Base-by-base conservation (phyloP, 2,888 invertebrate species). In the Ochropacha duplaris region DNA sequence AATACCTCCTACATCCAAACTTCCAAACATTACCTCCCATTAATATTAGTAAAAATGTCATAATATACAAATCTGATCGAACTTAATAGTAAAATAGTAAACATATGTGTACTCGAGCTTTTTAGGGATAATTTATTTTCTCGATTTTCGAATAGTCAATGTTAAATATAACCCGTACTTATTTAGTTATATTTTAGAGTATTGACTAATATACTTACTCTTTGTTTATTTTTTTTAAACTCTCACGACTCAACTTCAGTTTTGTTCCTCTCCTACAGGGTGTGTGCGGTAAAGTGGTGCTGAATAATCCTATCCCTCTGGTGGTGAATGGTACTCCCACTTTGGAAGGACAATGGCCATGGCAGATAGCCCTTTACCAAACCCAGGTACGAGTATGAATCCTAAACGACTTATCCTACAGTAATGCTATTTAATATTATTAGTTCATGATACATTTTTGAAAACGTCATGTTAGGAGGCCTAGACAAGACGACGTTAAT, bases 361-460 rank as follows among this genome's bases (percentile, higher is more conserved):
- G 95, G 95, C 95, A 95, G 78, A 94, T 94, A 11, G 95, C 95
- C 0, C 76, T 95, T 0, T 95, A 95, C 73, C 94, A 94, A 67
- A 92, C 94, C 0, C 89, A 91, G 86, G 93, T 93, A 75, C 60
- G 58, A 50, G 50, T 59, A 22, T 19, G 19, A 44, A n/a, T 36
- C n/a, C n/a, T 36, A 6, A n/a, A 36, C 36, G 0, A 12, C n/a
- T n/a, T 36, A 36, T n/a, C 5, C 12, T 31, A 12, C 31, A n/a
- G n/a, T 31, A 12, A 0, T 31, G 31, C 12, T 31, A 3, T 5
- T 6, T 12, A 8, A n/a, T n/a, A n/a, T n/a, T n/a, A n/a, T n/a
- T n/a, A n/a, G n/a, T n/a, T n/a, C 24, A 24, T 2, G 24, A 24
- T 24, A 2, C 5, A 24, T 4, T 24, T 24, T 24, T 24, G 24